A percentile compares a stretch with the other conserved stretches of the same genome.
Conservation (phyloP, 2,113 vertebrate genomes). For the Indicator indicator region DNA sequence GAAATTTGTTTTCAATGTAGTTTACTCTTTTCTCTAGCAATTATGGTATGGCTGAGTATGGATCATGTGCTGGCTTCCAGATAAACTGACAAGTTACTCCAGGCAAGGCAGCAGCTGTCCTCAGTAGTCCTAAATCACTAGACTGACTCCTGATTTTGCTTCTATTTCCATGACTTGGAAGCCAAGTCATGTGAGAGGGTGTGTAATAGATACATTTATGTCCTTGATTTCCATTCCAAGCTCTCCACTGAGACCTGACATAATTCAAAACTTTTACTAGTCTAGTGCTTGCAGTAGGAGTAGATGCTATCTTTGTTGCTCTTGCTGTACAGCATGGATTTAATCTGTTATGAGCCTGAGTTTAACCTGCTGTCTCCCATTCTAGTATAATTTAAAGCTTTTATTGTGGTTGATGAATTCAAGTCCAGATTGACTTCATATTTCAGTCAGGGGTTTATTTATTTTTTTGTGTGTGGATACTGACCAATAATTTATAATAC, state of each 20-base stretch:
- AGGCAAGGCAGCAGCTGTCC: neutral
- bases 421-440: neutral
- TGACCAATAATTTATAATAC: neutral
- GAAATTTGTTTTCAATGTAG: neutral
- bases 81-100: neutral
- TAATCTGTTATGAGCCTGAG: neutral
- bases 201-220: rapidly evolving
- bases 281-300: neutral
- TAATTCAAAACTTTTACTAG: neutral
- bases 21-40: neutral
- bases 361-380: neutral
- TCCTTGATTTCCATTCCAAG: neutral
- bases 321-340: neutral
- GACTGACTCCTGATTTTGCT: neutral
- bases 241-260: neutral
- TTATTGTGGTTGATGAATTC: neutral
- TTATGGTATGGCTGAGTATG: neutral
- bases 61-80: neutral
- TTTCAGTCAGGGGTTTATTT: neutral
- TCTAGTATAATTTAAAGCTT: neutral
- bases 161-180: neutral
- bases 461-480: neutral
- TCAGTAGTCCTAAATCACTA: neutral
- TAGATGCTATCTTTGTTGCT: neutral
- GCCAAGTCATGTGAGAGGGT: neutral